Conservation (phyloP, 1,140 invertebrate genomes). For the Bacillus rossius region DNA sequence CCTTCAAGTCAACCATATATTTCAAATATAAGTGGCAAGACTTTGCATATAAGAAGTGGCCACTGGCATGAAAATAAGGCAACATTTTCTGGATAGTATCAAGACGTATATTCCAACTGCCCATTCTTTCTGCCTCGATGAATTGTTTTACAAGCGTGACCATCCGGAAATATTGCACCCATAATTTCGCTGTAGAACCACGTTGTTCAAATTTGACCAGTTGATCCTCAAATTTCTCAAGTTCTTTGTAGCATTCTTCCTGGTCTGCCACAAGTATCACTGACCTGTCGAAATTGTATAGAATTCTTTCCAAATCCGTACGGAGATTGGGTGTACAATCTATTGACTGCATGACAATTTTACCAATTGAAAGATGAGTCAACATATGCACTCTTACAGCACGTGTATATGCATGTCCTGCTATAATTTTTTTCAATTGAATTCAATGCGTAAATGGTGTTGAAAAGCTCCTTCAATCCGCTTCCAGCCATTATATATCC, state of each 20-base stretch:
- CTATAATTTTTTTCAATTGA: too few species aligned
- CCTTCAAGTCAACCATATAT: conserved; percentile 35
- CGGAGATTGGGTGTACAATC: too few species aligned
- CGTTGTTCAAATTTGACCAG: not conserved
- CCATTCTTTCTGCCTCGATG: too few species aligned
- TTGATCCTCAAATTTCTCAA: conserved; percentile 6
- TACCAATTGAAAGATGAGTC: conserved; percentile 14
- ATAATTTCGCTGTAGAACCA: too few species aligned
- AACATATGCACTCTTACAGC: conserved; percentile 20
- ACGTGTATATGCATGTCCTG: conserved; percentile 15
- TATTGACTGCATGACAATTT: too few species aligned
- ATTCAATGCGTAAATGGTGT: too few species aligned
- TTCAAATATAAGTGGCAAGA: conserved; percentile 41
- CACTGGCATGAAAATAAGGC: conserved; percentile 40
- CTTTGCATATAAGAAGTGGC: conserved; percentile 43
- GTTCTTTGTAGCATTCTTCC: conserved; percentile 15
- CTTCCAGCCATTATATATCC: too few species aligned
- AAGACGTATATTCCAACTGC: conserved; percentile 25
- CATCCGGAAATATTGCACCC: conserved; percentile 13
- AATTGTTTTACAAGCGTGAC: too few species aligned
- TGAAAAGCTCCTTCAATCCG: conserved; percentile 1
- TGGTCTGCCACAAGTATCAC: conserved; percentile 9
- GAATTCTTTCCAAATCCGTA: not conserved
- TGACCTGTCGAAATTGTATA: conserved; percentile 10
- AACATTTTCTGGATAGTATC: conserved; percentile 38